A percentile compares a stretch with the other conserved stretches of the same genome.
These are phyloP conservation scores for Sinella curviseta DNA, from an alignment of 1,140 invertebrate species.

Conservation along the genomic window DNA sequence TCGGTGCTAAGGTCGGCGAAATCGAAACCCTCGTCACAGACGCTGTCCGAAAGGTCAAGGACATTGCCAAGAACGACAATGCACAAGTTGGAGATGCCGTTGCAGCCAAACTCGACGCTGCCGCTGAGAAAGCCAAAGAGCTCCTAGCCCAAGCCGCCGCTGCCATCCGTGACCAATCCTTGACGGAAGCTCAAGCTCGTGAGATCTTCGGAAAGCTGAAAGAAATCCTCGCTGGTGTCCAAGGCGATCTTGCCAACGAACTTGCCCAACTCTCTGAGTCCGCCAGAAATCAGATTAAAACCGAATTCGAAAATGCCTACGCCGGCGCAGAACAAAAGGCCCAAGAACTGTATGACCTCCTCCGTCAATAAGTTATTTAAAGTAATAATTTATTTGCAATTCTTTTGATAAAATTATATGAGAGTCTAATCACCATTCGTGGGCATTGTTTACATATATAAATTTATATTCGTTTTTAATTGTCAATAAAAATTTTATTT, in stretches of 20 bases:
- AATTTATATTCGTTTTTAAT: neutral
- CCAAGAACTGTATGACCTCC: neutral
- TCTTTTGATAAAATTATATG: neutral
- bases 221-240: neutral
- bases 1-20: no score
- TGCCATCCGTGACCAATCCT: neutral
- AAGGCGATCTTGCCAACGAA: neutral
- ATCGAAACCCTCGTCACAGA: neutral
- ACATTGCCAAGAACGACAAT: neutral
- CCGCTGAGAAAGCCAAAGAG: neutral
- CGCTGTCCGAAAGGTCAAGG: neutral
- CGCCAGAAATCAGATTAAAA: neutral
- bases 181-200: neutral
- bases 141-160: neutral
- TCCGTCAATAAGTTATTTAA: neutral
- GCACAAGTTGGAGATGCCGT: neutral
- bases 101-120: neutral
- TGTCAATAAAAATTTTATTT: no score
- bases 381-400: neutral
- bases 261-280: neutral
- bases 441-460: no score
- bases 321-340: neutral
- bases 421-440: no score
- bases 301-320: neutral
- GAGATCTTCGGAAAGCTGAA: neutral